Percentiles rank a stretch among this genome's conserved stretches.
Conservation (phyloP, 1,140 invertebrate genomes). For the Meteorus sp. region DNA sequence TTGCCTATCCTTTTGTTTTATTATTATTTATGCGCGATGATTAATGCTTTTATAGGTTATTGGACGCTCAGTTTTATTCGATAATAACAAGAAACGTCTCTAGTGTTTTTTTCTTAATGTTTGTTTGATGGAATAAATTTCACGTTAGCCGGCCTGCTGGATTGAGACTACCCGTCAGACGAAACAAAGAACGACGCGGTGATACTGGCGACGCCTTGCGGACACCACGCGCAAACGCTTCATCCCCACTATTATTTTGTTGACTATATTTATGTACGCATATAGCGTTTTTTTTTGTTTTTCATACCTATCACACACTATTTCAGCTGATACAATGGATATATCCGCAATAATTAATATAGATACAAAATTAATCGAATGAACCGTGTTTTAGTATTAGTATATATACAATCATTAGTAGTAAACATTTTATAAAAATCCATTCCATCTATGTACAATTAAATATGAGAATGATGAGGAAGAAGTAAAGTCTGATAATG, state of each 20-base stretch:
- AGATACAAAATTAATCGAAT: not conserved
- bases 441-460: not conserved
- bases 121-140: conserved; percentile 26
- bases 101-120: too few species aligned
- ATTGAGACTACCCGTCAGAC: conserved; percentile 51
- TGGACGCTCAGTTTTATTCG: too few species aligned
- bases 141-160: conserved; percentile 45
- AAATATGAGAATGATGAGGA: too few species aligned
- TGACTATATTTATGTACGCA: not conserved
- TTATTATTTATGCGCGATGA: not conserved
- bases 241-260: conserved; percentile 4
- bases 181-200: conserved; percentile 60
- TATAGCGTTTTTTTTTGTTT: not conserved
- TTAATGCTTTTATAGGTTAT: too few species aligned
- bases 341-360: not conserved
- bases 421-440: too few species aligned
- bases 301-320: not conserved
- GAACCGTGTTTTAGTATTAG: not conserved
- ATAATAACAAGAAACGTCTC: too few species aligned
- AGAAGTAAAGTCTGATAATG: too few species aligned
- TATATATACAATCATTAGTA: not conserved
- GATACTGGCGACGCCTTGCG: conserved; percentile 38
- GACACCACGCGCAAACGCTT: conserved; percentile 3
- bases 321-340: not conserved
- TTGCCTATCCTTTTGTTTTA: too few species aligned